These are phyloP conservation scores for Dolichopus griseipennis DNA, from an alignment of 2,888 invertebrate genomes.

Conservation along the genomic window DNA sequence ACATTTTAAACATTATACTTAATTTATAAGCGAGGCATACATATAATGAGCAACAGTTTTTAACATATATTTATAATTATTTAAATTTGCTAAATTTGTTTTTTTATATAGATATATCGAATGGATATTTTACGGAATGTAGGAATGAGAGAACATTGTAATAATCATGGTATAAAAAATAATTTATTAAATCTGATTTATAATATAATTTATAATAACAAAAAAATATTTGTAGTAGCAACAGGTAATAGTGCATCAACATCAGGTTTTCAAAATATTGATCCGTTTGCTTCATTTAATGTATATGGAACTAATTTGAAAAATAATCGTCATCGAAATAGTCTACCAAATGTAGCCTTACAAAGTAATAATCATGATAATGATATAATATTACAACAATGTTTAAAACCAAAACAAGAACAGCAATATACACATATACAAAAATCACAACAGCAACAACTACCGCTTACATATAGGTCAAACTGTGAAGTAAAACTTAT, in stretches of 20 bases:
- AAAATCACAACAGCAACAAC: slow-evolving; percentile 17
- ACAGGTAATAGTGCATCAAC: background rate
- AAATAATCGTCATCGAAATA: slow-evolving; percentile 2
- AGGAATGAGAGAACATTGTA: slow-evolving; percentile 48
- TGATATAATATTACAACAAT: background rate
- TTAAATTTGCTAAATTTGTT: background rate
- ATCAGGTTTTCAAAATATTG: background rate
- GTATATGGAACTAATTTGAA: background rate
- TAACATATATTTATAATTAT: too few species aligned
- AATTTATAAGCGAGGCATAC: too few species aligned
- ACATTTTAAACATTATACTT: too few species aligned
- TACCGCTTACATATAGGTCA: slow-evolving; percentile 16
- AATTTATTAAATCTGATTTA: background rate
- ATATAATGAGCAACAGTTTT: too few species aligned
- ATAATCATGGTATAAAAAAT: background rate
- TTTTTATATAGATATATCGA: slow-evolving; percentile 48
- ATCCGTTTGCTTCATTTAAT: background rate
- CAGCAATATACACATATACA: slow-evolving; percentile 15
- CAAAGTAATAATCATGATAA: slow-evolving; percentile 2
- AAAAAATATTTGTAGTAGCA: slow-evolving; percentile 8
- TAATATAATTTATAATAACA: background rate
- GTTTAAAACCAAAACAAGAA: background rate
- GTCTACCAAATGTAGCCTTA: slow-evolving; percentile 9
- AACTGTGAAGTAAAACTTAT: slow-evolving; percentile 17
- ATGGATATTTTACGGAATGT: slow-evolving; percentile 78